Evolutionary conservation across 1,140 invertebrate genomes (phyloP), one percentile per base, ranked within the genome.

Genomic region (Trinorchestia longiramus): DNA sequence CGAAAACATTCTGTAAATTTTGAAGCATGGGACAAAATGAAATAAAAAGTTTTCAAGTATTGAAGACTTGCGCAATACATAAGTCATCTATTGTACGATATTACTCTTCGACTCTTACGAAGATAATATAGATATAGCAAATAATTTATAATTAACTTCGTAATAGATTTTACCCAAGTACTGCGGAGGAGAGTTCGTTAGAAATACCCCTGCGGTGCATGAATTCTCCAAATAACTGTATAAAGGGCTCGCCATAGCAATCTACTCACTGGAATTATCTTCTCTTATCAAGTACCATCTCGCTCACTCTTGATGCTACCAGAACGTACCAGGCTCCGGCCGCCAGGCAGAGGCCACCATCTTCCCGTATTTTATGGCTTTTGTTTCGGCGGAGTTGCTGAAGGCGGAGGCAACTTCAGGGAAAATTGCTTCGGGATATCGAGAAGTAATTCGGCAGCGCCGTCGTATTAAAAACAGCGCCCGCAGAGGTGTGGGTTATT

Each of bases 371-470:
- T 94, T 94, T 94, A 94, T 43, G 92, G 43, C 44, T 40, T 47
- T 94, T 94, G 92, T 94, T 94, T 94, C 92, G 43, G 44, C 36
- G 40, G 92, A 94, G 92, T 94, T 94, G 92, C 92, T 43, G 92
- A 94, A 94, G 41, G 92, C 44, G 43, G 36, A n/a, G 43, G 41
- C 36, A 94, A 94, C 41, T 47, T 94, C 43, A 47, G 92, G 92
- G 41, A 43, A 45, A 94, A 94, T 47, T 94, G 92, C 92, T 45
- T 43, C 92, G 92, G 44, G 92, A 47, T 94, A 94, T 94, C 92
- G 92, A 47, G 11, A 94, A 94, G 92, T 94, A 94, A 45, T 94
- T 94, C 92, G 92, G 43, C 43, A 47, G 43, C 6, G 47, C 6
- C 92, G 36, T 94, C 17, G 92, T 94, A 94, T 94, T 94, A 94